Percentiles rank a stretch among this genome's conserved stretches.
Evolutionary conservation across 2,888 invertebrate genomes (phyloP).

Genomic region (Cotesia congregata): DNA sequence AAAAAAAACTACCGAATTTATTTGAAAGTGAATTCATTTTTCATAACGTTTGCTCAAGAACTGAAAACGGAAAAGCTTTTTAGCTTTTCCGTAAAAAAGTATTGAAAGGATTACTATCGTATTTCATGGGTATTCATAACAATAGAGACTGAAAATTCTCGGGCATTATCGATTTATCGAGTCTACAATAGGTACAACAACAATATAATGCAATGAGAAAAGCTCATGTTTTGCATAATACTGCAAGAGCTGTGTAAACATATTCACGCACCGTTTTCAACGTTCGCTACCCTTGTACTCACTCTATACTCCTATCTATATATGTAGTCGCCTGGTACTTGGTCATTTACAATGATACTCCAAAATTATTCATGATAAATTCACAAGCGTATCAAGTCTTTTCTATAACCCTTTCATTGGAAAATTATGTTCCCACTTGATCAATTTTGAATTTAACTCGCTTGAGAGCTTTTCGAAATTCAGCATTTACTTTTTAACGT

Average conservation of each 20-base stretch:
- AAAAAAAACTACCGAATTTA: no score
- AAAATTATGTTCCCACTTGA: background rate
- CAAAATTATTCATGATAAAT: background rate
- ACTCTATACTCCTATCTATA: background rate
- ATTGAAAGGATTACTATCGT: background rate
- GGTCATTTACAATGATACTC: background rate
- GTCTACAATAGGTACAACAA: conserved; percentile 15
- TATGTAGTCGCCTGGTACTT: background rate
- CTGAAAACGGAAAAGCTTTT: no score
- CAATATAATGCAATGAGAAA: conserved; percentile 20
- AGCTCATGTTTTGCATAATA: conserved; percentile 41
- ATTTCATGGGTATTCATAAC: background rate
- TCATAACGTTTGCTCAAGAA: no score
- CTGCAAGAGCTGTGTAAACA: conserved; percentile 33
- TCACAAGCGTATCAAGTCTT: background rate
- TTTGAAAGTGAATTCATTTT: no score
- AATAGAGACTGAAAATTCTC: background rate
- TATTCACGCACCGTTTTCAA: conserved; percentile 12
- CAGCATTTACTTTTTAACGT: no score
- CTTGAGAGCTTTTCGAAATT: background rate
- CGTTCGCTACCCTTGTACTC: background rate
- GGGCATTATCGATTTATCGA: conserved; percentile 17
- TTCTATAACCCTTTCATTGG: background rate
- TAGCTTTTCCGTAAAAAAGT: background rate
- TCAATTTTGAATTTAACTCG: background rate